phyloP scores from a whole-genome alignment of 2,113 vertebrate genomes.

The Opisthocomus hoazin region DNA sequence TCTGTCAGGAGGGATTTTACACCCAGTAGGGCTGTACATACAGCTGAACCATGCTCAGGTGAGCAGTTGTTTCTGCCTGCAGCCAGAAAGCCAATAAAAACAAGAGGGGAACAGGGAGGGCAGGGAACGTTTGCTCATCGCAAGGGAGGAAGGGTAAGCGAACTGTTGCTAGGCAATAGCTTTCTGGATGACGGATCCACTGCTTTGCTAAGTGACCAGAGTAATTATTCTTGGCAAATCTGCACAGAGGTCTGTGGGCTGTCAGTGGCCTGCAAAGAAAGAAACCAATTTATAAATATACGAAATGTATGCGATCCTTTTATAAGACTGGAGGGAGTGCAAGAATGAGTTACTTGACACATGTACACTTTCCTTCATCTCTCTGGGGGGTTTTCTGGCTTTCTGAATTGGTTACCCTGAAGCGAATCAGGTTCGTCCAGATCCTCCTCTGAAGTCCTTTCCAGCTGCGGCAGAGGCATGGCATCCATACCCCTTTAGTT shows the following conservation, averaged over 20 bases:
- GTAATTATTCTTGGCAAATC: conserved; percentile 34
- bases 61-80: background rate
- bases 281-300: background rate
- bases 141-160: background rate
- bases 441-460: background rate
- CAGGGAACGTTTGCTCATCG: background rate
- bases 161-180: conserved; percentile 25
- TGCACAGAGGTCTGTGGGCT: background rate
- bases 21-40: background rate
- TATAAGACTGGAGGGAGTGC: background rate
- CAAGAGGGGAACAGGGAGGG: background rate
- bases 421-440: background rate
- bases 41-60: background rate
- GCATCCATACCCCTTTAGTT: background rate
- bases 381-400: background rate
- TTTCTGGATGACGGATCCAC: background rate
- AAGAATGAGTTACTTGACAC: background rate
- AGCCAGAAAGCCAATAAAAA: background rate
- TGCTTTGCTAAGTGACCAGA: conserved; percentile 17
- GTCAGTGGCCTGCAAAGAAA: background rate
- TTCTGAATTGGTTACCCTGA: background rate
- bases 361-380: background rate
- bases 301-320: background rate
- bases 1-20: background rate
- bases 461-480: background rate